These are phyloP conservation scores for Sarcophaga peregrina DNA, from an alignment of 1,140 invertebrate species.

Conservation along the genomic window DNA sequence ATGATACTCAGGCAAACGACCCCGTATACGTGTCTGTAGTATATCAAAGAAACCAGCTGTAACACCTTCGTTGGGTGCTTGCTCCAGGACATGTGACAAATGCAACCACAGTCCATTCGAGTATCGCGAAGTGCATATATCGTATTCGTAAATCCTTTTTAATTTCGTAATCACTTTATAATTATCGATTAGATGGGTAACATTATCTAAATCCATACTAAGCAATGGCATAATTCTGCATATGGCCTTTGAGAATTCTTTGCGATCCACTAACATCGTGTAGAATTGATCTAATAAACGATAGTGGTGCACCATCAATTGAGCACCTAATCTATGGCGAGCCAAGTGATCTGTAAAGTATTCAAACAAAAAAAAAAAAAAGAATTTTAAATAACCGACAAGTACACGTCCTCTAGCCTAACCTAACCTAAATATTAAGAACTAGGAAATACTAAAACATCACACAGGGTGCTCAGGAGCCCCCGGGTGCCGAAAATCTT, in stretches of 20 bases:
- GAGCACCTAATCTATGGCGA: conserved; percentile 53
- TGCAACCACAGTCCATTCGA: conserved; percentile 55
- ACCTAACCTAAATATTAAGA: too few species aligned
- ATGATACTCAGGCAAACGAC: conserved; percentile 50
- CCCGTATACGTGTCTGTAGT: conserved; percentile 48
- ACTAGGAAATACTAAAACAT: too few species aligned
- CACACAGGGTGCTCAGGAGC: too few species aligned
- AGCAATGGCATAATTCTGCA: neutral
- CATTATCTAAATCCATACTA: neutral
- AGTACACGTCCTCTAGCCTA: too few species aligned
- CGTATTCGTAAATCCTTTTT: conserved; percentile 50
- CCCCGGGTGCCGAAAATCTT: too few species aligned
- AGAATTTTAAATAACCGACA: too few species aligned
- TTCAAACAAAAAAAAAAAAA: neutral
- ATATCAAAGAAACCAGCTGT: conserved; percentile 57
- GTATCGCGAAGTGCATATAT: conserved; percentile 52
- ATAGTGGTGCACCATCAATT: conserved; percentile 50
- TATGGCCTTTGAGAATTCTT: conserved; percentile 30
- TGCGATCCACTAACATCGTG: conserved; percentile 49
- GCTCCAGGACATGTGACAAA: conserved; percentile 54
- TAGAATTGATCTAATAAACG: conserved; percentile 56
- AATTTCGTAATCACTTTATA: conserved; percentile 47
- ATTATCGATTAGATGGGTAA: conserved; percentile 47
- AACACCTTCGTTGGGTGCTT: conserved; percentile 51
- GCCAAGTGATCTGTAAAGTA: conserved; percentile 53